Percentiles rank a stretch among this genome's conserved stretches.
These are phyloP conservation scores for Yoshiicerus persimilis DNA, from an alignment of 1,140 invertebrate genomes.

Conservation along the genomic window DNA sequence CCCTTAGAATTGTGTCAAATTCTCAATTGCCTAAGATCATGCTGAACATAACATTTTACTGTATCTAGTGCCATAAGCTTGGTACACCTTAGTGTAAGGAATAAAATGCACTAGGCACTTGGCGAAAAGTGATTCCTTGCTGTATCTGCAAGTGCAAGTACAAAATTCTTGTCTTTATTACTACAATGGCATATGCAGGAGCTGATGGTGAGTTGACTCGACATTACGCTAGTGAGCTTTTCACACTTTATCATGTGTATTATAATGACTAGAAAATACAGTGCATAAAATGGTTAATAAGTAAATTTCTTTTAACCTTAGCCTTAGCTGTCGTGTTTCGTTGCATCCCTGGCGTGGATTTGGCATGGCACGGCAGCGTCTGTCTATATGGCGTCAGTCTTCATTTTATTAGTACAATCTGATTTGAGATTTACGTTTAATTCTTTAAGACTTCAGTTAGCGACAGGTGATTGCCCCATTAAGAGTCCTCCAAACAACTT, in stretches of 20 bases:
- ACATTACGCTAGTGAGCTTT: no score
- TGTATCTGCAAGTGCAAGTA: no score
- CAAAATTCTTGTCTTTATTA: no score
- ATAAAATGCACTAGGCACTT: no score
- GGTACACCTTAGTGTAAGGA: no score
- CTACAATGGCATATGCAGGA: no score
- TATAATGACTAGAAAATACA: background rate
- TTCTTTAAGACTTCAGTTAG: background rate
- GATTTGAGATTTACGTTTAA: background rate
- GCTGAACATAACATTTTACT: no score
- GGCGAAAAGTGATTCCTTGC: no score
- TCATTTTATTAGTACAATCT: background rate
- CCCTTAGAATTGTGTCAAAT: background rate
- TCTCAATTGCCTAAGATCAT: background rate
- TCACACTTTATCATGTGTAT: background rate
- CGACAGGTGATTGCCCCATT: conserved; percentile 14
- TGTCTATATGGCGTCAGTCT: background rate
- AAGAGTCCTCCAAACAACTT: background rate
- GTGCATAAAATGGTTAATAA: background rate
- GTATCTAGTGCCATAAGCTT: no score
- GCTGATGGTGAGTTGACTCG: no score
- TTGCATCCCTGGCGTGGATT: background rate
- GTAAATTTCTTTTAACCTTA: background rate
- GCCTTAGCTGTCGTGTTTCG: background rate
- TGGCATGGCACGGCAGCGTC: background rate